Conservation (phyloP, 2,797 vertebrate species). For the Rallus crepitans region DNA sequence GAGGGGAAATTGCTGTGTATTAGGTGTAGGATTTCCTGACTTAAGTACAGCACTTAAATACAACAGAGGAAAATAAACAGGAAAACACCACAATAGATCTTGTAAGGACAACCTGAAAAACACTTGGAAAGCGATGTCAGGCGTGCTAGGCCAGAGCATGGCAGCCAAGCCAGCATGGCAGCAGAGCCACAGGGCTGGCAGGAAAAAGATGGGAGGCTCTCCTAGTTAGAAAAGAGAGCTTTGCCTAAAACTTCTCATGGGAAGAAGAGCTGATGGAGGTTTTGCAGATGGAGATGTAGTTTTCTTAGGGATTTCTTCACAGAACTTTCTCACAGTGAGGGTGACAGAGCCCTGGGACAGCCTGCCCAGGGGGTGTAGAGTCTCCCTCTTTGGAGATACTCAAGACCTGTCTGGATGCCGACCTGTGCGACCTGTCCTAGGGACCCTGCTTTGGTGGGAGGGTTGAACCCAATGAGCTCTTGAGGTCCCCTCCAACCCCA, state of each 20-base stretch:
- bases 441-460: too few relatives aligned
- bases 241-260: background rate
- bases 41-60: background rate
- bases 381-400: too few relatives aligned
- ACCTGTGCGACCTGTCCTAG: too few relatives aligned
- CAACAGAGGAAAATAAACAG: conserved; percentile 38
- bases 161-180: rapidly evolving
- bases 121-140: background rate
- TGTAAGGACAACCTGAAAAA: background rate
- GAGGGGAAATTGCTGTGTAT: background rate
- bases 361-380: too few relatives aligned
- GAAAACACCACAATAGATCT: conserved; percentile 43
- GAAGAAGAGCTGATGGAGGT: background rate
- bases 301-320: background rate
- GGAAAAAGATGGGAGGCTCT: background rate
- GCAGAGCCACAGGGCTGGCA: background rate
- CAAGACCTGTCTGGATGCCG: too few relatives aligned
- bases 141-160: rapidly evolving
- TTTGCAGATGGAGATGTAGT: background rate
- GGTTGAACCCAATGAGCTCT: too few relatives aligned
- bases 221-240: background rate
- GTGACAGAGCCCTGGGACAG: too few relatives aligned
- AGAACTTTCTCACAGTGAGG: too few relatives aligned
- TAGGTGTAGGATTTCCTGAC: conserved; percentile 43
- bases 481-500: too few relatives aligned